Percentiles rank a stretch among this genome's conserved stretches.
Evolutionary conservation across 2,113 vertebrate species (phyloP).

Genomic region (Phalacrocorax aristotelis): DNA sequence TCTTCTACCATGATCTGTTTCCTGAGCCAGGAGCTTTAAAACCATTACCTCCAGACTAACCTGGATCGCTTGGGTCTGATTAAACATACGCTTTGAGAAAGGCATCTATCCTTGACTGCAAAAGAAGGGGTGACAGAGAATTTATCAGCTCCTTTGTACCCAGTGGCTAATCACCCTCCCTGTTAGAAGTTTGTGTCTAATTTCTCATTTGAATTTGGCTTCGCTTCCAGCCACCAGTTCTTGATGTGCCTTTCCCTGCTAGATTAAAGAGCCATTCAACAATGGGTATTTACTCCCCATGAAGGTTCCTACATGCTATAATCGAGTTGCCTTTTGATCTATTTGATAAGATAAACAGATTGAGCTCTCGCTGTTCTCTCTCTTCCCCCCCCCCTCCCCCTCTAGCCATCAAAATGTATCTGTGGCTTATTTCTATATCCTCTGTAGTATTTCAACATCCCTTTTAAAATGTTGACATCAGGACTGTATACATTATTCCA

Average conservation of each 20-base stretch:
- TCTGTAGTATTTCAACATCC: slow-evolving; percentile 1
- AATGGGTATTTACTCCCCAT: slow-evolving; percentile 47
- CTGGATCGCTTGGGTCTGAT: background rate
- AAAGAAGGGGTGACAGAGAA: background rate
- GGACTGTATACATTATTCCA: slow-evolving; percentile 35
- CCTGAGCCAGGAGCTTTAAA: background rate
- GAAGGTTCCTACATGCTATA: slow-evolving; percentile 38
- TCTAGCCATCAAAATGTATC: slow-evolving; percentile 46
- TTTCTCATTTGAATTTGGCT: slow-evolving; percentile 20
- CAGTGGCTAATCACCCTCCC: background rate
- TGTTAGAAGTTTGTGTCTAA: background rate
- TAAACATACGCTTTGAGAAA: background rate
- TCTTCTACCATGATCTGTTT: background rate
- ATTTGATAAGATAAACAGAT: slow-evolving; percentile 55
- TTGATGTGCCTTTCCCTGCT: slow-evolving; percentile 37
- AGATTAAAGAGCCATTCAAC: slow-evolving; percentile 48
- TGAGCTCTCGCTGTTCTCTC: slow-evolving; percentile 33
- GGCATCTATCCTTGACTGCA: background rate
- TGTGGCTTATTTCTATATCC: slow-evolving; percentile 1
- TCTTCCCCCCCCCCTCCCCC: background rate
- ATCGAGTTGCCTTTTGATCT: slow-evolving; percentile 57
- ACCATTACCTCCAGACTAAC: background rate
- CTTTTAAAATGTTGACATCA: slow-evolving; percentile 30
- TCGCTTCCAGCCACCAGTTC: background rate
- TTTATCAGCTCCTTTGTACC: background rate